phyloP scores from a whole-genome alignment of 2,888 invertebrate genomes.

The Liodrosophila aerea region DNA sequence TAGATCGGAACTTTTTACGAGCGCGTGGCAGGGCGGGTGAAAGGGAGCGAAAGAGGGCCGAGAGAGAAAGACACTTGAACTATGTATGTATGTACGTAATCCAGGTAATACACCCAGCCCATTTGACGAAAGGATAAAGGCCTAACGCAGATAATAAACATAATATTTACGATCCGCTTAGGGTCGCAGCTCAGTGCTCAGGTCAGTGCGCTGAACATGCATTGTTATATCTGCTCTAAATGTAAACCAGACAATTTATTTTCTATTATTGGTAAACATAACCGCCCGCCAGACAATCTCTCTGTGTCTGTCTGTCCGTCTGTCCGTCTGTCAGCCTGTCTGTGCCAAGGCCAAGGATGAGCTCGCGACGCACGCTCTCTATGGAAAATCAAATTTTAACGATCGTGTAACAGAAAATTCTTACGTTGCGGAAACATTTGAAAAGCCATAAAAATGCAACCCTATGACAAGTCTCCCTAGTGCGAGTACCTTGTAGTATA shows the following conservation, averaged over 20 bases:
- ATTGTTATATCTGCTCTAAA: slow-evolving; percentile 76
- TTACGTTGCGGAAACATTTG: slow-evolving; percentile 73
- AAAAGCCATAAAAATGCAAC: slow-evolving; percentile 73
- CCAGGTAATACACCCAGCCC: slow-evolving; percentile 38
- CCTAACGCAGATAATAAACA: slow-evolving; percentile 36
- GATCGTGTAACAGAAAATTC: slow-evolving; percentile 43
- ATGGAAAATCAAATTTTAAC: slow-evolving; percentile 72
- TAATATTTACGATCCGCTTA: slow-evolving; percentile 57
- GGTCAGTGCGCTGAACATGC: slow-evolving; percentile 57
- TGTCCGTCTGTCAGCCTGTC: neutral
- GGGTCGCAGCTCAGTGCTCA: neutral
- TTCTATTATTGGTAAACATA: slow-evolving; percentile 73
- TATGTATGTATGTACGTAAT: no score
- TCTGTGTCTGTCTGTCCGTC: slow-evolving; percentile 3
- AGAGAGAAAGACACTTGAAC: slow-evolving; percentile 25
- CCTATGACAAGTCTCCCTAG: slow-evolving; percentile 49
- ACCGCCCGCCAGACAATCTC: slow-evolving; percentile 28
- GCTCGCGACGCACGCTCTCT: slow-evolving; percentile 34
- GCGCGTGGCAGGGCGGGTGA: slow-evolving; percentile 42
- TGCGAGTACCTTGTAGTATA: no score
- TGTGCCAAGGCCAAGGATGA: slow-evolving; percentile 73
- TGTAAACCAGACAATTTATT: slow-evolving; percentile 77
- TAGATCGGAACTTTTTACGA: slow-evolving; percentile 54
- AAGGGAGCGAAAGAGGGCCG: neutral
- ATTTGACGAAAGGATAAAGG: slow-evolving; percentile 69